Evolutionary conservation across 1,140 invertebrate genomes (phyloP), one percentile per base, ranked within the genome.

Genomic region (Drosophila suzukii): DNA sequence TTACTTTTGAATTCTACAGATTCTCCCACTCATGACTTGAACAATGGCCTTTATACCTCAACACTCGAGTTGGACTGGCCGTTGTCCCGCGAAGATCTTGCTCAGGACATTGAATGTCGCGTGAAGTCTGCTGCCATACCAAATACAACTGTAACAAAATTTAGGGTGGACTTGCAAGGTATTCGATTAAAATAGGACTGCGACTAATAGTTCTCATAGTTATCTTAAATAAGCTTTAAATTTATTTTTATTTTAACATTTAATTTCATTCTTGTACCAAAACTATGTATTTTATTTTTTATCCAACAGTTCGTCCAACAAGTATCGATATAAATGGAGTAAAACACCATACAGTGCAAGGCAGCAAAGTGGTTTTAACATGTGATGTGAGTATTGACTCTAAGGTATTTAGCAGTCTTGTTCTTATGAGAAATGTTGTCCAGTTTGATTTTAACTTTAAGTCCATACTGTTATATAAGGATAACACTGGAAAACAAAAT

Each of bases 111-210:
- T 82, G 95, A 95, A 85, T 98, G 97, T 93, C 94, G 94, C 81
- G 95, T 96, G 7, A 94, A 95, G 62, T 97, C 95, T 71, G 94
- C 94, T 20, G 96, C 96, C 2, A 93, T 97, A 32, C 93, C 94
- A 27, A 93, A 94, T 54, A 54, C 57, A 51, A 77, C 90, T 57
- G 60, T 73, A 41, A 91, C 93, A 73, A 94, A 94, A 86, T 94
- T 98, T 50, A 94, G 95, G 70, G 93, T 97, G 24, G 96, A 97
- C 91, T 95, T 98, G 54, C 95, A 97, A 93, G 97, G 97, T 98
- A 81, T 70, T 60, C 34, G 15, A 20, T n/a, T 51, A 53, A 34
- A 53, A 12, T 12, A 20, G 1, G 10, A 8, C 10, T 38, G 4
- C 10, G 20, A 20, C 20, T 20, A 20, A 20, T 20, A 20, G 2